Evolutionary conservation across 2,113 vertebrate species (phyloP).

Genomic region (Odontesthes bonariensis): DNA sequence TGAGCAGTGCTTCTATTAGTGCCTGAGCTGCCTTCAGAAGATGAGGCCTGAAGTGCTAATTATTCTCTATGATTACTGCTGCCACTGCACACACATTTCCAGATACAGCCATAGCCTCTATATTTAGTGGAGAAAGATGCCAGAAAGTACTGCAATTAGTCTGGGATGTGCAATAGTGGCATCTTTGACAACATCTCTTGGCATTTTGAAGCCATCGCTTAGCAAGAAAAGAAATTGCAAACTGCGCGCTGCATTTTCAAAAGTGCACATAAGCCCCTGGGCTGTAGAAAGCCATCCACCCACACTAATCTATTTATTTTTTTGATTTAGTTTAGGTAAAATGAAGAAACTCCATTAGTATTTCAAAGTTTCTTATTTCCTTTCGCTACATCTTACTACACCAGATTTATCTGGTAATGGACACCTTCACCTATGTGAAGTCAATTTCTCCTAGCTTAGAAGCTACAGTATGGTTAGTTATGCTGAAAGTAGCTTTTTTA

Average conservation of each 20-base stretch:
- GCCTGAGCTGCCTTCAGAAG: conserved; percentile 36
- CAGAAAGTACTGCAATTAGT: conserved; percentile 32
- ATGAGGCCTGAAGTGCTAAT: conserved; percentile 62
- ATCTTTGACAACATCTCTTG: conserved; percentile 15
- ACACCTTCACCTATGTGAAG: conserved; percentile 16
- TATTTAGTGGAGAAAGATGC: conserved; percentile 50
- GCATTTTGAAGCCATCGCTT: conserved; percentile 13
- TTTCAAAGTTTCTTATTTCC: conserved; percentile 1
- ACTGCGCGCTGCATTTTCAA: background rate
- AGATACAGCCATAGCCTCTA: conserved; percentile 22
- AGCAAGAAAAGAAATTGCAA: background rate
- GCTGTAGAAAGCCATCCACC: background rate
- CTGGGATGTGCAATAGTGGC: conserved; percentile 21
- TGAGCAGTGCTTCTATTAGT: conserved; percentile 28
- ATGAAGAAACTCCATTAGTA: background rate
- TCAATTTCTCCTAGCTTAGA: conserved; percentile 36
- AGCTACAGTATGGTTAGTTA: conserved; percentile 5
- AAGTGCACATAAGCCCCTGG: background rate
- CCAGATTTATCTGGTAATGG: background rate
- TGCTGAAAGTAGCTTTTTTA: background rate
- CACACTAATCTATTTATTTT: background rate
- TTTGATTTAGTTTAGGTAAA: conserved; percentile 3
- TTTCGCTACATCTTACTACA: background rate
- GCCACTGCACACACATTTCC: conserved; percentile 28
- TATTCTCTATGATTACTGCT: conserved; percentile 56